Evolutionary conservation across 2,113 vertebrate genomes (phyloP), one percentile per base, ranked within the genome.

Genomic region (Tylochromis polylepis): DNA sequence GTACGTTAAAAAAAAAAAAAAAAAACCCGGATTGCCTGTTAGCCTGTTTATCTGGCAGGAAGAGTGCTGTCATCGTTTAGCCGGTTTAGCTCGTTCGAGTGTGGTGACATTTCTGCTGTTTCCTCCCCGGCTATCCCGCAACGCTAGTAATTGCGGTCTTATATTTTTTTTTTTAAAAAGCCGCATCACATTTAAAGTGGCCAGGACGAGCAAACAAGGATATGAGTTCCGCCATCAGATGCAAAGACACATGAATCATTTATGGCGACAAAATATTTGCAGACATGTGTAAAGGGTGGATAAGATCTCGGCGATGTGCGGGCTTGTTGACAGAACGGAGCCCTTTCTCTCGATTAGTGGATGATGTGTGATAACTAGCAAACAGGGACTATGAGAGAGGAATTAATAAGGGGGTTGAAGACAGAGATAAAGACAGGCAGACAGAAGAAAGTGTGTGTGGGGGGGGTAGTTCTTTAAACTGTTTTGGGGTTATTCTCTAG

Each of bases 61-160:
- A 91, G 88, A 85, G 75, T 34, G 91, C 92, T 93, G 90, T 94
- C 88, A 84, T 91, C 83, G 38, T 91, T 94, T 93, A 94, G 91
- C 90, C 80, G 89, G 89, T 94, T 95, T 91, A 93, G 92, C 91
- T 88, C 85, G 60, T 72, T 80, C 49, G 67, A 92, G 92, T 92
- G 91, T 87, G 89, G 85, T 89, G 92, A 91, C 93, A 92, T 93
- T 94, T 94, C 88, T 90, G 81, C 85, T 67, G 46, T 92, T 92
- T 87, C 84, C 72, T 91, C 89, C 82, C 70, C 65, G 81, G 85
- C 86, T 90, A 55, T 88, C 86, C 89, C 57, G 57, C 78, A 6
- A 83, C 46, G 20, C 89, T 77, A 58, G 91, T 93, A 95, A 93
- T 89, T 92, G 90, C 85, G 22, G 59, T 80, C 34, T 83, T 78